Conservation (phyloP, 2,797 vertebrate genomes). For the Anomalospiza imberbis region DNA sequence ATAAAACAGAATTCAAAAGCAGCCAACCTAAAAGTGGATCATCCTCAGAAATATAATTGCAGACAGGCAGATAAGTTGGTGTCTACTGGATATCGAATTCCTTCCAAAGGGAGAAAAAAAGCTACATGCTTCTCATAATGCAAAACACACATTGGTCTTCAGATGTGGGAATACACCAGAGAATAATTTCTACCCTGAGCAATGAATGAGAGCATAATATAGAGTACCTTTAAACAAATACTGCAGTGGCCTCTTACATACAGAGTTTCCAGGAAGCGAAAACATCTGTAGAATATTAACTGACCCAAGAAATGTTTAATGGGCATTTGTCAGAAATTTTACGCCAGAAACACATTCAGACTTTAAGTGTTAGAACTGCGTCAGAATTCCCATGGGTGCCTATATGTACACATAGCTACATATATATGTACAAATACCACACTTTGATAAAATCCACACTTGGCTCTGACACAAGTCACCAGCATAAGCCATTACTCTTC, state of each 20-base stretch:
- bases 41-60: neutral
- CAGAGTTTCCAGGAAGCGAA: constrained; percentile 26
- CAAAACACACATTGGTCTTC: constrained; percentile 32
- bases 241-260: neutral
- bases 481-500: neutral
- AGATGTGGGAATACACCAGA: neutral
- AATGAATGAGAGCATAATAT: neutral
- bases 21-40: neutral
- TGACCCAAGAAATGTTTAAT: neutral
- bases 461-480: neutral
- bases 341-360: neutral
- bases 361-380: neutral
- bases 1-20: neutral
- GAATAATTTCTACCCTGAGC: constrained; percentile 5
- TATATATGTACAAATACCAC: no score
- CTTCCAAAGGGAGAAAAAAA: neutral
- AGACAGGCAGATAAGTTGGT: neutral
- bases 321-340: neutral
- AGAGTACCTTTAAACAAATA: constrained; percentile 33
- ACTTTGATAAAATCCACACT: neutral
- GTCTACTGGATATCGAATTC: neutral
- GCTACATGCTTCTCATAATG: neutral
- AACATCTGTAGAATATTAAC: constrained; percentile 49
- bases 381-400: neutral
- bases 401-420: neutral